phyloP scores from a whole-genome alignment of 2,888 invertebrate species.

The Agrypnus murinus region DNA sequence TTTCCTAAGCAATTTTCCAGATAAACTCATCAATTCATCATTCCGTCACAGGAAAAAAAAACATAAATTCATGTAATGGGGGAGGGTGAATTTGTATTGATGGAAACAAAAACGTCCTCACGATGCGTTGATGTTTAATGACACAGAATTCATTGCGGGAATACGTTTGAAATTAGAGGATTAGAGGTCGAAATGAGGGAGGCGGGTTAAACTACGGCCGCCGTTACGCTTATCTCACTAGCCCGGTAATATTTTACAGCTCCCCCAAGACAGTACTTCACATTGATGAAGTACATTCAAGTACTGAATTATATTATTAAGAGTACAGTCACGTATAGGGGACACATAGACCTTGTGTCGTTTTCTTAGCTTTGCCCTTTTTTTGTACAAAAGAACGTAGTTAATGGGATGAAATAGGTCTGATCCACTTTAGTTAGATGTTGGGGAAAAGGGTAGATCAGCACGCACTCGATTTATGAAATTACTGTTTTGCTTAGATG shows the following conservation, averaged over 20 bases:
- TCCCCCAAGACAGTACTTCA: conserved; percentile 51
- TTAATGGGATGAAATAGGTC: conserved; percentile 19
- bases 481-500: too few species aligned
- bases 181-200: conserved; percentile 50
- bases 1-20: not conserved
- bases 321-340: conserved; percentile 41
- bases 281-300: conserved; percentile 50
- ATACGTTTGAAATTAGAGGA: conserved; percentile 51
- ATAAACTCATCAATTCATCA: not conserved
- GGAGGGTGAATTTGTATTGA: not conserved
- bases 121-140: conserved; percentile 46
- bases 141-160: conserved; percentile 49
- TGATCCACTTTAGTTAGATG: conserved; percentile 6
- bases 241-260: conserved; percentile 52
- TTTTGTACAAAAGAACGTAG: conserved; percentile 5
- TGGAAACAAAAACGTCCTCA: conserved; percentile 21
- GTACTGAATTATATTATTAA: conserved; percentile 47
- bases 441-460: too few species aligned
- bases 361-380: conserved; percentile 10
- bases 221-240: conserved; percentile 52
- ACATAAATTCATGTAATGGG: not conserved
- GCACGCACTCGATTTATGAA: too few species aligned
- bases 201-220: conserved; percentile 46
- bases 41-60: conserved; percentile 2
- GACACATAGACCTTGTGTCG: conserved; percentile 17